Evolutionary conservation across 2,797 vertebrate genomes (phyloP), one percentile per base, ranked within the genome.

Genomic region (Coracias cyanogaster): DNA sequence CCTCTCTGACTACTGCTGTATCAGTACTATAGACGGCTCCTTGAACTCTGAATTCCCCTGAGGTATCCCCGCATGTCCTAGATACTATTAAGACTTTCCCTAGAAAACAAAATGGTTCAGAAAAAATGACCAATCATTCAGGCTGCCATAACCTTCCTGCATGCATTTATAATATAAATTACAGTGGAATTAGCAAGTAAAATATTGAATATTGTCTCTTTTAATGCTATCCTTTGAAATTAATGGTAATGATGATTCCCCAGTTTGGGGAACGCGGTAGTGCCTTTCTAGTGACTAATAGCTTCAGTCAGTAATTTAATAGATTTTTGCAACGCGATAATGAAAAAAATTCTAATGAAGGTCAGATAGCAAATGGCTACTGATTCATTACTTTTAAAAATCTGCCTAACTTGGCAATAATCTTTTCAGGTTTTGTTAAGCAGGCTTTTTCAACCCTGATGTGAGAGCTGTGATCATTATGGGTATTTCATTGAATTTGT

Each of bases 131-230:
- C 1, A 0, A 45, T 95, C 61, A 58, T 70, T 41, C 55, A 79
- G 78, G 64, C 82, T 76, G 65, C 29, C 54, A 48, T 92, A 92
- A 92, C 92, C 79, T 88, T 85, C 48, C 78, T 64, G 58, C 79
- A 19, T 94, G 58, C 71, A 97, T 98, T 96, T 95, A 69, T 96
- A 94, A 96, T 92, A 96, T 85, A 96, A 98, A 97, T 97, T 96
- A 81, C 81, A 91, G 83, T 95, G 92, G 90, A 93, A 97, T 97
- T 97, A 97, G 97, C 25, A 71, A 96, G 93, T 97, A 96, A 97
- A 97, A 98, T 97, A 97, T 93, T 97, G 92, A 95, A 96, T 97
- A 95, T 98, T 96, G 88, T 97, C 93, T 97, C 91, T 97, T 96
- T 97, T 98, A 97, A 96, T 97, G 86, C 78, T 95, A 28, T 94